Percentiles rank a stretch among this genome's conserved stretches.
Evolutionary conservation across 2,113 vertebrate species (phyloP).

Genomic region (Ovis aries): ARS-UI_Ramb_v3.0 NC_056063.1:74923501-74924000

Average conservation of each 20-base stretch:
- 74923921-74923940: not conserved
- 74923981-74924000: too few relatives aligned
- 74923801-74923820: not conserved
- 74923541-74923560: not conserved
- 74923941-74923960: not conserved
- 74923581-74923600: too few relatives aligned
- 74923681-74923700: not conserved
- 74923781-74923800: not conserved
- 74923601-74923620: not conserved
- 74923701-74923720: not conserved
- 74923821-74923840: not conserved
- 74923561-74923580: not conserved
- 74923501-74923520: not conserved
- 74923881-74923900: rapidly evolving
- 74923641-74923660: not conserved
- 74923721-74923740: not conserved
- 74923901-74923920: rapidly evolving
- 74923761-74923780: not conserved
- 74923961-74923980: too few relatives aligned
- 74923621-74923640: not conserved
- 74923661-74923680: not conserved
- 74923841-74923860: not conserved
- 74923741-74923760: too few relatives aligned
- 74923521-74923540: not conserved
- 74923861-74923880: not conserved